Evolutionary conservation across 2,797 vertebrate genomes (phyloP).

Genomic region (Avahi laniger): DNA sequence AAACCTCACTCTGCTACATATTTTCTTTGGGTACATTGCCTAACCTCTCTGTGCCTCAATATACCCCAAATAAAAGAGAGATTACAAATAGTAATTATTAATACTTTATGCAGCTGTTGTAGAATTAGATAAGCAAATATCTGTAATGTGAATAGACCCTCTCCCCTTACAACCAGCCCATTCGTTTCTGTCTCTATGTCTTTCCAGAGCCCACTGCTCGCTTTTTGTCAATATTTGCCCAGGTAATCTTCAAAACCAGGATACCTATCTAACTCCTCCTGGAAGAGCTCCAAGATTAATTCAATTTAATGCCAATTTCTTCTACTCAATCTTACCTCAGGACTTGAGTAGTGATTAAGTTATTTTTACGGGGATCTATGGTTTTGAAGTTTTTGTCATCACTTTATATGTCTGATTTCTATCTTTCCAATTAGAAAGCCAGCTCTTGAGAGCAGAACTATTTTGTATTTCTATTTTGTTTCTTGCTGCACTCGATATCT

Average conservation of each 20-base stretch:
- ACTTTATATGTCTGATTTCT: not conserved
- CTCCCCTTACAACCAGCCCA: not conserved
- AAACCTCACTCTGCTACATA: not conserved
- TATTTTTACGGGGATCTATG: not conserved
- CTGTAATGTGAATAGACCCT: not conserved
- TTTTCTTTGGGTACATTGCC: not conserved
- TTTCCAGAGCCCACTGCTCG: not conserved
- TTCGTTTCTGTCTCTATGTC: not conserved
- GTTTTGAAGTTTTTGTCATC: not conserved
- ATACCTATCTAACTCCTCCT: not conserved
- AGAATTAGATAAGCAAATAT: not conserved
- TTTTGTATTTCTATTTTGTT: not conserved
- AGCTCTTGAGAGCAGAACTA: not conserved
- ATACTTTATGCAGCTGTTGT: not conserved
- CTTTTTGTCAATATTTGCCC: not conserved
- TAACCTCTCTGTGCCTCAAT: not conserved
- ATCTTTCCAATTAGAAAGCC: not conserved
- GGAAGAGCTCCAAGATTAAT: not conserved
- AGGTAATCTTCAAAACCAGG: not conserved
- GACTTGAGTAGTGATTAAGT: not conserved
- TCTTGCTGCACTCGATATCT: not conserved
- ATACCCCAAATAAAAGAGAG: not conserved
- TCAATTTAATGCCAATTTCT: not conserved
- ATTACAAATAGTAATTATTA: not conserved
- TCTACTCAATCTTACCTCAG: not conserved